Percentiles rank a stretch among this genome's conserved stretches.
phyloP scores from a whole-genome alignment of 1,140 invertebrate genomes.

The Ceratosolen fusciceps region DNA sequence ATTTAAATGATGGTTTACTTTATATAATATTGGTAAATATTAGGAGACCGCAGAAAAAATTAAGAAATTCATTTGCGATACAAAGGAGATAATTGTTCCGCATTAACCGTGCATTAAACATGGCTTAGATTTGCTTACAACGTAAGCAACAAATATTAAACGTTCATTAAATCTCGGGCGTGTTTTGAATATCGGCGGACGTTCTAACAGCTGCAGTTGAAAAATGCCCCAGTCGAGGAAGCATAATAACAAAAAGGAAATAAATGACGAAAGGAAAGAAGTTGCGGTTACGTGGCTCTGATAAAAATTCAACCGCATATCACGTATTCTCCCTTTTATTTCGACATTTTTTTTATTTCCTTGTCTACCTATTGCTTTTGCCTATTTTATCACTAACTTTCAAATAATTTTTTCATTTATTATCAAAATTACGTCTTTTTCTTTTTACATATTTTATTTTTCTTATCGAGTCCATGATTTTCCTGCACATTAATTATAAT shows the following conservation, averaged over 20 bases:
- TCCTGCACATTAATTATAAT: no score
- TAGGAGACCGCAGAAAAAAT: neutral
- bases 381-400: no score
- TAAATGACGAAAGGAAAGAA: neutral
- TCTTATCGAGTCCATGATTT: no score
- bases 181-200: constrained; percentile 16
- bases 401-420: no score
- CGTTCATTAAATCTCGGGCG: neutral
- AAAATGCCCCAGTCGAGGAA: neutral
- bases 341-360: neutral
- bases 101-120: constrained; percentile 14
- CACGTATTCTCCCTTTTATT: constrained; percentile 15
- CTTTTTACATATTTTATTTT: no score
- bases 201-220: neutral
- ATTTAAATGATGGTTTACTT: no score
- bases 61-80: constrained; percentile 15
- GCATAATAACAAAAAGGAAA: neutral
- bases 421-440: neutral
- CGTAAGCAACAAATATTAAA: no score
- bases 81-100: neutral
- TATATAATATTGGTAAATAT: neutral
- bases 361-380: no score
- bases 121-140: neutral
- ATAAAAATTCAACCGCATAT: constrained; percentile 22
- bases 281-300: neutral